Conservation (phyloP, 2,113 vertebrate genomes). For the Aegotheles bennettii region DNA sequence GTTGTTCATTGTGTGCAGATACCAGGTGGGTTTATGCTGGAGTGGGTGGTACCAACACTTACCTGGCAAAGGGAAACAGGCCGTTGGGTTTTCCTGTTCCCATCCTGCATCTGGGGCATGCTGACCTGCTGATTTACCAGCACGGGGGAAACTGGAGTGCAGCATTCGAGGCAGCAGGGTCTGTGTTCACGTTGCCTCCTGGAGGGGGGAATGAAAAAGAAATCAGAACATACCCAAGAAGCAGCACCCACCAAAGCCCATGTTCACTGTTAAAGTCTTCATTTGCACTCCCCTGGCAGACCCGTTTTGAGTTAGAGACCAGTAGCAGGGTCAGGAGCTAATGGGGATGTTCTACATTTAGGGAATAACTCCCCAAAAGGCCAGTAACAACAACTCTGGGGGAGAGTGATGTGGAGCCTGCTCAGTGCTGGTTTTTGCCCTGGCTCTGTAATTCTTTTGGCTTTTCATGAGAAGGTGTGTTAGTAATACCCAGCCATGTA, state of each 20-base stretch:
- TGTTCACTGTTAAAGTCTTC: fast-evolving
- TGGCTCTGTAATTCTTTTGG: background rate
- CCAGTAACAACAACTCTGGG: fast-evolving
- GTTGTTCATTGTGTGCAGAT: fast-evolving
- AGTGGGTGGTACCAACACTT: background rate
- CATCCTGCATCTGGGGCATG: fast-evolving
- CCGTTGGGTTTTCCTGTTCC: background rate
- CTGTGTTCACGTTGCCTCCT: background rate
- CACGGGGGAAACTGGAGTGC: fast-evolving
- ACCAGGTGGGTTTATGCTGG: background rate
- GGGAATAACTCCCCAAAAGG: background rate
- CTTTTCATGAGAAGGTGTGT: background rate
- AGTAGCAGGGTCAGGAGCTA: background rate
- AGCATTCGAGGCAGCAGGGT: background rate
- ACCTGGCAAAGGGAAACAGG: background rate
- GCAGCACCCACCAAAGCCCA: background rate
- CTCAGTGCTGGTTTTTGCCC: background rate
- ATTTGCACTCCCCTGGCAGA: background rate
- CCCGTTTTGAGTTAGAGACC: fast-evolving
- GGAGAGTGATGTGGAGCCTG: background rate
- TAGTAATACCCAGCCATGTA: background rate
- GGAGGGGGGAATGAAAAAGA: fast-evolving
- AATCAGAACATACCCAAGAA: background rate
- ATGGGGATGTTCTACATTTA: background rate
- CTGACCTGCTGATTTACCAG: background rate